These are phyloP conservation scores for Stylophora pistillata DNA, from an alignment of 64 coral and sea anemone species.

Conservation along the genomic window DNA sequence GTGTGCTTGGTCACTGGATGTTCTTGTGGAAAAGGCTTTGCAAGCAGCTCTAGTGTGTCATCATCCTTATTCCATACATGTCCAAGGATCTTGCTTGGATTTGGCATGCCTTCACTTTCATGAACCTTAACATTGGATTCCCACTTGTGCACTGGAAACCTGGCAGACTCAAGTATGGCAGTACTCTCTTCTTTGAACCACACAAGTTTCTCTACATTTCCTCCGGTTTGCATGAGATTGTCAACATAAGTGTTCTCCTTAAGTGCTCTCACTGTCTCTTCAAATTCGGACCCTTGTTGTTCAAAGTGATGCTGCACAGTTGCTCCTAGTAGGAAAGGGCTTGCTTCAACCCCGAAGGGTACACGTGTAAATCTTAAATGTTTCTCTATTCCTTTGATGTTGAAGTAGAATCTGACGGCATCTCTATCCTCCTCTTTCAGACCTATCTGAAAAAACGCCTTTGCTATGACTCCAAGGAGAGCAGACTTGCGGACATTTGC, in stretches of 20 bases:
- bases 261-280: background rate
- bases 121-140: background rate
- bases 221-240: constrained; percentile 2
- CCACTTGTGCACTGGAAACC: constrained; percentile 20
- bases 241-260: constrained; percentile 8
- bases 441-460: constrained; percentile 16
- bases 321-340: too few species aligned
- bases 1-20: too few species aligned
- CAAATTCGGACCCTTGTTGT: background rate
- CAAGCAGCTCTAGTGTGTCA: too few species aligned
- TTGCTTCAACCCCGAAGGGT: too few species aligned
- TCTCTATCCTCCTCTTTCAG: too few species aligned
- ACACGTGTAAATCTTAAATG: too few species aligned
- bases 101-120: too few species aligned
- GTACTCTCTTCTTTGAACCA: constrained; percentile 17
- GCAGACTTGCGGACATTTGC: background rate
- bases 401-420: constrained; percentile 25
- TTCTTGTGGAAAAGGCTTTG: too few species aligned
- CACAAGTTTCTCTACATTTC: background rate
- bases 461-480: constrained; percentile 1
- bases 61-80: too few species aligned
- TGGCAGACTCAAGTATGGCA: background rate
- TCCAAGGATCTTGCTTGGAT: too few species aligned
- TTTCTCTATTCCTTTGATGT: background rate
- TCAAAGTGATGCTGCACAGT: too few species aligned